A percentile compares a stretch with the other conserved stretches of the same genome.
These are phyloP conservation scores for Bombus difficillimus DNA, from an alignment of 1,140 invertebrate genomes.

Conservation along the genomic window DNA sequence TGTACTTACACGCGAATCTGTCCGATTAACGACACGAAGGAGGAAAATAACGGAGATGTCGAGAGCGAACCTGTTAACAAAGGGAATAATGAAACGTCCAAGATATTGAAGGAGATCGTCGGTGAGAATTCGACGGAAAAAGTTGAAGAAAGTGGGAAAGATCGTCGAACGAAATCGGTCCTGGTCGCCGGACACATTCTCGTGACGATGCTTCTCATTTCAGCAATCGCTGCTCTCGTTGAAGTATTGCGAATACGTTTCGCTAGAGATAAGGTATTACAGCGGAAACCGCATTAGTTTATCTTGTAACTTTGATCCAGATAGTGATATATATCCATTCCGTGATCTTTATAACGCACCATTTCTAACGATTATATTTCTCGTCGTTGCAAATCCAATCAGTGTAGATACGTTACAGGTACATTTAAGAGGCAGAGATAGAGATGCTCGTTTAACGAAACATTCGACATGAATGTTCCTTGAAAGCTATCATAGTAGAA, in stretches of 20 bases:
- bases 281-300: slow-evolving; percentile 39
- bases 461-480: slow-evolving; percentile 3
- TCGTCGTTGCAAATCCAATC: slow-evolving; percentile 46
- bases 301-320: slow-evolving; percentile 20
- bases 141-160: slow-evolving; percentile 53
- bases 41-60: neutral
- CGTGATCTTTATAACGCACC: neutral
- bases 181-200: slow-evolving; percentile 75
- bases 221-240: slow-evolving; percentile 73
- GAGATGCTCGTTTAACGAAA: slow-evolving; percentile 4
- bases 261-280: slow-evolving; percentile 72
- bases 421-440: slow-evolving; percentile 4
- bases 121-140: slow-evolving; percentile 44
- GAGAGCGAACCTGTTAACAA: neutral
- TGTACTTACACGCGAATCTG: slow-evolving; percentile 59
- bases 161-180: slow-evolving; percentile 67
- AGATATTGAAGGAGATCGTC: slow-evolving; percentile 33
- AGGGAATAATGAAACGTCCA: neutral
- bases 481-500: neutral
- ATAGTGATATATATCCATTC: neutral
- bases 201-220: slow-evolving; percentile 73
- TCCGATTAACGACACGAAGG: neutral
- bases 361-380: neutral
- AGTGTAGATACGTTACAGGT: slow-evolving; percentile 34
- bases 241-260: slow-evolving; percentile 75